Evolutionary conservation across 2,113 vertebrate species (phyloP), one percentile per base, ranked within the genome.

Genomic region (Sprattus sprattus): DNA sequence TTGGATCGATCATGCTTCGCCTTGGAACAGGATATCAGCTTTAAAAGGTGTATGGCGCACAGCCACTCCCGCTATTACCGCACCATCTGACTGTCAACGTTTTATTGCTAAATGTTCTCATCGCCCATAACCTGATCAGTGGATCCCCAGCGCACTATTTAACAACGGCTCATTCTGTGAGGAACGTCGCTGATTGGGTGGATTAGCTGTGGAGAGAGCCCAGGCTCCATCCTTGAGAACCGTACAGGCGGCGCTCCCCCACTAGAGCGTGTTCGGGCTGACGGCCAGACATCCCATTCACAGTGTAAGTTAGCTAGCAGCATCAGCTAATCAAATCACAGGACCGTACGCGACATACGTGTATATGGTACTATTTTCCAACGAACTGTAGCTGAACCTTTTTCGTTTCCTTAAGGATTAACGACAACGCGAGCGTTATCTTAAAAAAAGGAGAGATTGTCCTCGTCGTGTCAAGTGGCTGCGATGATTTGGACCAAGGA

Each of bases 401-500:
- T 16, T 71, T 60, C 28, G 49, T 81, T 49, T 57, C 44, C 45
- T 8, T 89, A 85, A 88, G 88, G 87, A 88, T 88, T 87, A 89
- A 89, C 91, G 86, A 83, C 85, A 83, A 84, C 86, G 28, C 71
- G 16, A 78, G 32, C 71, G 25, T 78, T 78, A 78, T 78, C 28
- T 78, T 39, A 15, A 39, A 32, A 78, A 78, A 39, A 16, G 28
- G 28, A 75, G 71, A 78, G 71, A 78, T 32, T 78, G 13, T 28
- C 25, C 13, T 78, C 71, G 88, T 88, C 91, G 87, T 80, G 86
- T 87, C 89, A 84, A 95, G 94, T 92, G 96, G 92, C 95, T 95
- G 96, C 95, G 93, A 97, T 98, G 97, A 94, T 97, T 95, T 94
- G 91, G 90, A 93, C 94, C 90, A 91, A 92, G 93, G 95, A 96